phyloP scores from a whole-genome alignment of 1,140 invertebrate genomes.

The Pemphigus obesinymphae region DNA sequence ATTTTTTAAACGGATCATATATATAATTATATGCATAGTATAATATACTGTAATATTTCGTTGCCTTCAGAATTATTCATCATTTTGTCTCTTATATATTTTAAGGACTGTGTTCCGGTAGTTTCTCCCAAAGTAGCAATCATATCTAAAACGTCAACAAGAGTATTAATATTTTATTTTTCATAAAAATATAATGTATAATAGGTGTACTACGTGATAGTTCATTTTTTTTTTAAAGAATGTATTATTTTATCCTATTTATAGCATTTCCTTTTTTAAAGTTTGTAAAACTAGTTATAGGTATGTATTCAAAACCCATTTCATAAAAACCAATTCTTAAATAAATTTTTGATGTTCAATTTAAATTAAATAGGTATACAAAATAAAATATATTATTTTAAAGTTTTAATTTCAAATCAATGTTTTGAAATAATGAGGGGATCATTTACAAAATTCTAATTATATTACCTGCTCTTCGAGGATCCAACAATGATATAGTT shows the following conservation, averaged over 20 bases:
- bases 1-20: not conserved
- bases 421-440: too few relatives aligned
- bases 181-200: not conserved
- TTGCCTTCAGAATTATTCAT: slow-evolving; percentile 61
- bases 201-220: too few relatives aligned
- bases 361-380: too few relatives aligned
- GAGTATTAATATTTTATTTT: not conserved
- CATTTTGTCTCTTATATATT: slow-evolving; percentile 65
- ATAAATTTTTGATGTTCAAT: too few relatives aligned
- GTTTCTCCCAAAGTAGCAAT: slow-evolving; percentile 89
- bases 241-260: too few relatives aligned
- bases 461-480: slow-evolving; percentile 53
- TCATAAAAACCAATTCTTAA: too few relatives aligned
- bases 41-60: slow-evolving; percentile 59
- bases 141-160: slow-evolving; percentile 64
- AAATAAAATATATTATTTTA: too few relatives aligned
- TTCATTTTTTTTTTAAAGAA: too few relatives aligned
- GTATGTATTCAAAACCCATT: too few relatives aligned
- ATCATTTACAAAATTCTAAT: not conserved
- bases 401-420: too few relatives aligned
- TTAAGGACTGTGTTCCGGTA: slow-evolving; percentile 68
- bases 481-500: slow-evolving; percentile 66
- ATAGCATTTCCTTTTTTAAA: too few relatives aligned
- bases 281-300: too few relatives aligned
- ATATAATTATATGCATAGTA: not conserved